These are phyloP conservation scores for Drosophila cardini DNA, from an alignment of 1,140 invertebrate genomes.

Conservation along the genomic window DNA sequence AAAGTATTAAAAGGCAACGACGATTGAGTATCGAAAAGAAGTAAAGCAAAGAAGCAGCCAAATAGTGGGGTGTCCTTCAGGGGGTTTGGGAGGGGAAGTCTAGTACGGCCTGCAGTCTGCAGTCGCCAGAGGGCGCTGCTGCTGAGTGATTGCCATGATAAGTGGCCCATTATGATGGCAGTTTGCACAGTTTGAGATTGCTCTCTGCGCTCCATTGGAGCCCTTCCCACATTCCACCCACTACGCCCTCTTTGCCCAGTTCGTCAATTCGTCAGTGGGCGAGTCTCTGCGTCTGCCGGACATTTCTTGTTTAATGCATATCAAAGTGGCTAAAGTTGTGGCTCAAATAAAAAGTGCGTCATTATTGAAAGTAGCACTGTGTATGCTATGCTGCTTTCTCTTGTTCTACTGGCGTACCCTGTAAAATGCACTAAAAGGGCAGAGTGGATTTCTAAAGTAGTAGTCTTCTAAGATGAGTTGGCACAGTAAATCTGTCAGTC, in stretches of 20 bases:
- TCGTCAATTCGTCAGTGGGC: conserved; percentile 8
- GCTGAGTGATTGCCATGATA: conserved; percentile 82
- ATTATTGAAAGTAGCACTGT: conserved; percentile 37
- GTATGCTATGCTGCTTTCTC: not conserved
- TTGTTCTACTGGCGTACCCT: conserved; percentile 5
- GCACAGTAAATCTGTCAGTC: not conserved
- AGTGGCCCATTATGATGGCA: conserved; percentile 82
- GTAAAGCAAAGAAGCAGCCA: conserved; percentile 63
- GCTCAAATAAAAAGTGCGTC: conserved; percentile 71
- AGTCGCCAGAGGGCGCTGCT: conserved; percentile 59
- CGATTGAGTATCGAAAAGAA: conserved; percentile 80
- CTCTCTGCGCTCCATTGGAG: conserved; percentile 30
- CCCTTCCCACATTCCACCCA: not conserved
- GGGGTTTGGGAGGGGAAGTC: not conserved
- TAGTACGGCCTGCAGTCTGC: conserved; percentile 45
- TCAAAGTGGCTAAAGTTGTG: conserved; percentile 76
- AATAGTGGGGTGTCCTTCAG: conserved; percentile 9
- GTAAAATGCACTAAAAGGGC: not conserved
- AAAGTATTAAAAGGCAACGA: conserved; percentile 82
- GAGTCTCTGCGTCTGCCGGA: conserved; percentile 26
- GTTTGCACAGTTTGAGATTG: conserved; percentile 54
- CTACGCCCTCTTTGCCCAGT: not conserved
- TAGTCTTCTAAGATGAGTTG: too few species aligned
- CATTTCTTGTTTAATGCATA: conserved; percentile 75
- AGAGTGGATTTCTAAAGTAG: not conserved